Conservation (phyloP, 2,113 vertebrate species). For the human region DNA sequence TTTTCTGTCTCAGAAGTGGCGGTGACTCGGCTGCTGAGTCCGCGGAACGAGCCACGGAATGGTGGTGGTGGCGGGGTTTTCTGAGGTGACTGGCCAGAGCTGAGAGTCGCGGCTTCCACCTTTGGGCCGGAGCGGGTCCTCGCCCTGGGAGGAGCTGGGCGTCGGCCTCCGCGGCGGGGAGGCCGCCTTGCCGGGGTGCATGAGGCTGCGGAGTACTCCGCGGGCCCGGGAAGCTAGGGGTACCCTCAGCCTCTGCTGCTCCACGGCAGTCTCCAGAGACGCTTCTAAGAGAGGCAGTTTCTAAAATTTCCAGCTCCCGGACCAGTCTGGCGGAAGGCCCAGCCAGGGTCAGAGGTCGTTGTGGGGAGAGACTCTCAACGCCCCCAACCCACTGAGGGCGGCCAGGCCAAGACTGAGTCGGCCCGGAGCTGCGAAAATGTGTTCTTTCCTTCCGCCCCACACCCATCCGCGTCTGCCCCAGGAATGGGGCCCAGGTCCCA, state of each 20-base stretch:
- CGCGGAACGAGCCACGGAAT: neutral
- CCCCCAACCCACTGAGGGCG: neutral
- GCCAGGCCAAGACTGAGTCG: neutral
- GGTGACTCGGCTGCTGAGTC: neutral
- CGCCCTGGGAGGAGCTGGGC: rapidly evolving
- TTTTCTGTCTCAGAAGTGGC: neutral
- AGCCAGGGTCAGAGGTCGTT: constrained; percentile 56
- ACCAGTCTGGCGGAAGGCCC: neutral
- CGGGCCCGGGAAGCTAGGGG: neutral
- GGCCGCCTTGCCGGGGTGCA: neutral
- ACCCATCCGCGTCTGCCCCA: neutral
- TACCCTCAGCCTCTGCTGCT: neutral
- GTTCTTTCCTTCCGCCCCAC: neutral
- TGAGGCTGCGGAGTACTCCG: neutral
- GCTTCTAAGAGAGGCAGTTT: neutral
- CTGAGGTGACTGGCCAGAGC: neutral
- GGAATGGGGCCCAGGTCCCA: neutral
- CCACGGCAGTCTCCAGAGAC: neutral
- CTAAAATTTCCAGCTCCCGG: neutral
- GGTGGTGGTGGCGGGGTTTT: neutral
- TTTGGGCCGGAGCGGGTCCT: neutral
- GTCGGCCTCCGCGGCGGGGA: neutral
- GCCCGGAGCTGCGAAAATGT: neutral
- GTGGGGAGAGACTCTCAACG: neutral
- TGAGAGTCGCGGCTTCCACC: neutral